Evolutionary conservation across 2,888 invertebrate species (phyloP).

Genomic region (Penaeus monodon): DNA sequence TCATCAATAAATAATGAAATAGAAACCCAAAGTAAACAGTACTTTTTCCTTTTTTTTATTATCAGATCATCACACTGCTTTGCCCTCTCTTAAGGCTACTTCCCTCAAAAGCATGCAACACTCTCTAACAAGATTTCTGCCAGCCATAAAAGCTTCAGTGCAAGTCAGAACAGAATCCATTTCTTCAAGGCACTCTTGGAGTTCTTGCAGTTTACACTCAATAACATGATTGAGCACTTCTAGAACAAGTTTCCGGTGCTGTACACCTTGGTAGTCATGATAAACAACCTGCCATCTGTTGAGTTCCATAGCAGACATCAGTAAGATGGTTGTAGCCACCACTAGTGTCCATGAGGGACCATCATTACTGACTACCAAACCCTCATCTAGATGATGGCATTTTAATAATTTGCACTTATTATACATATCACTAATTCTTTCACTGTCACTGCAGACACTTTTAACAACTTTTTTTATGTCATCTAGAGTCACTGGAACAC

Average conservation of each 20-base stretch:
- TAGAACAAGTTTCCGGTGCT: constrained; percentile 2
- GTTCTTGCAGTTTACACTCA: constrained; percentile 8
- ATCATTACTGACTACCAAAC: constrained; percentile 41
- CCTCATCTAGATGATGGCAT: constrained; percentile 27
- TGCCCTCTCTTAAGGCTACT: neutral
- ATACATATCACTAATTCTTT: constrained; percentile 13
- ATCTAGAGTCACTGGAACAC: constrained; percentile 75
- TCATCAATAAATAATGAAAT: too few species aligned
- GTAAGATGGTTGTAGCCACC: constrained; percentile 43
- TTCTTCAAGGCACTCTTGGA: constrained; percentile 3
- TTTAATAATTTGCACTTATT: constrained; percentile 23
- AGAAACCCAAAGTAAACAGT: too few species aligned
- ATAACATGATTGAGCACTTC: constrained; percentile 4
- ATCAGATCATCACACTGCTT: neutral
- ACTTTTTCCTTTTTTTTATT: neutral
- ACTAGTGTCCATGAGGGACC: constrained; percentile 60
- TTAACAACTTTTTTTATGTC: constrained; percentile 67
- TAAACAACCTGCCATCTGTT: constrained; percentile 41
- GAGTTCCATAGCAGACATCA: constrained; percentile 37
- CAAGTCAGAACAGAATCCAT: constrained; percentile 2
- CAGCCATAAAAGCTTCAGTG: constrained; percentile 24
- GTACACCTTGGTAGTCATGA: constrained; percentile 16
- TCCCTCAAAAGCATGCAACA: constrained; percentile 36
- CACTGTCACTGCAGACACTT: neutral
- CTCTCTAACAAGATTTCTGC: constrained; percentile 31